Evolutionary conservation across 2,888 invertebrate species (phyloP).

Genomic region (Aspidiotus rigidus): DNA sequence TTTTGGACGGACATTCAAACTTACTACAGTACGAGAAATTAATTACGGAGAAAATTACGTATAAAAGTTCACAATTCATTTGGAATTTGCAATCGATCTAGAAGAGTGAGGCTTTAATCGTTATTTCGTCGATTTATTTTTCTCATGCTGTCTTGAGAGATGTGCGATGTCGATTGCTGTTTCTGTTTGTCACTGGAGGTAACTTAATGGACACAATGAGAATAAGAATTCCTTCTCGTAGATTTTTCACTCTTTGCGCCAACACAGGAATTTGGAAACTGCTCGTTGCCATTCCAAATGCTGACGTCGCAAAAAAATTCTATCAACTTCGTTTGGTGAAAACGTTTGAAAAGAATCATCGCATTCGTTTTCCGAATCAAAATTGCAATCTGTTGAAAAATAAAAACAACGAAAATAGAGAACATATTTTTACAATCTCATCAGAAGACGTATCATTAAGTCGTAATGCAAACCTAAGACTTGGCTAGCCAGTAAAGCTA

Average conservation of each 20-base stretch:
- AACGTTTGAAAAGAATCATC: background rate
- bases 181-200: too few relatives aligned
- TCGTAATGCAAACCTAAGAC: background rate
- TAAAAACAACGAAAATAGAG: background rate
- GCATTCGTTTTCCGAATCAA: background rate
- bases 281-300: background rate
- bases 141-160: too few relatives aligned
- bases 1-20: too few relatives aligned
- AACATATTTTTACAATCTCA: background rate
- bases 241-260: background rate
- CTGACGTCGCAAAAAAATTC: background rate
- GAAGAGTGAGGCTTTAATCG: too few relatives aligned
- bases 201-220: too few relatives aligned
- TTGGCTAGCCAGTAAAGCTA: constrained; percentile 75
- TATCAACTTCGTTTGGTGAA: background rate
- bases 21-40: too few relatives aligned
- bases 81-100: too few relatives aligned
- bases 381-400: background rate
- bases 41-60: too few relatives aligned
- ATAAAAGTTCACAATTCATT: too few relatives aligned
- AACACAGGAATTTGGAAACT: background rate
- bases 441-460: background rate
- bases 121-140: too few relatives aligned
- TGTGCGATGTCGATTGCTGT: too few relatives aligned
- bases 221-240: too few relatives aligned